Base-by-base conservation (phyloP, 2,797 vertebrate genomes). In the Alosa sapidissima region DNA sequence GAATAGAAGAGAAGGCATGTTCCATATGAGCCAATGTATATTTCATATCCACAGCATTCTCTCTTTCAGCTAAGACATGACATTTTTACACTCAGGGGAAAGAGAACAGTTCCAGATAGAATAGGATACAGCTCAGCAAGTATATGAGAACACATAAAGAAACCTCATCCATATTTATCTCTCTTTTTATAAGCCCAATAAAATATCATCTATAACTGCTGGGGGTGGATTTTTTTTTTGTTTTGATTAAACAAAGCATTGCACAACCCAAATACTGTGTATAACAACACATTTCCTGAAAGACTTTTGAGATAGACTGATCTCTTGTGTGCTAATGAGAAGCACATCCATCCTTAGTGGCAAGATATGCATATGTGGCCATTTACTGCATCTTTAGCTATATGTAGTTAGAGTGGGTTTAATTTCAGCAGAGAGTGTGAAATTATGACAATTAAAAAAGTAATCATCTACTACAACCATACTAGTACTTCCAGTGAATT, bases 1-100 rank as follows among this genome's bases (percentile, higher is more conserved):
- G 41, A 85, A 92, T 24, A 91, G 24, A 89, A 10, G 52, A 19
- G 84, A 16, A 21, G 58, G 33, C 0, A 81, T 49, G 36, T 45
- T 47, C 72, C 41, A 78, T 36, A 78, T 47, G 16, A 78, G 72
- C 72, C 41, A 36, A 78, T 78, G 72, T 47, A 78, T 78, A 78
- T 78, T 78, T 78, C 41, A 78, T 78, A 6, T 19, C 72, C 16
- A 47, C 72, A 78, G 41, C 72, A 78, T 45, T 36, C 13, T 5
- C 65, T 78, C 1, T 78, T 45, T 78, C 16, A 47, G 14, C 72
- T 47, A 47, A 47, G 36, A 45, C 72, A 78, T 41, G 14, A 75
- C 4, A 75, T 78, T 7, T 45, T 78, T 36, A 45, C 72, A 78
- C 72, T 47, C 72, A 45, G 6, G 41, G 36, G 36, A 47, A 78